phyloP scores from a whole-genome alignment of 2,888 invertebrate species.

The Watsonalla cultraria region DNA sequence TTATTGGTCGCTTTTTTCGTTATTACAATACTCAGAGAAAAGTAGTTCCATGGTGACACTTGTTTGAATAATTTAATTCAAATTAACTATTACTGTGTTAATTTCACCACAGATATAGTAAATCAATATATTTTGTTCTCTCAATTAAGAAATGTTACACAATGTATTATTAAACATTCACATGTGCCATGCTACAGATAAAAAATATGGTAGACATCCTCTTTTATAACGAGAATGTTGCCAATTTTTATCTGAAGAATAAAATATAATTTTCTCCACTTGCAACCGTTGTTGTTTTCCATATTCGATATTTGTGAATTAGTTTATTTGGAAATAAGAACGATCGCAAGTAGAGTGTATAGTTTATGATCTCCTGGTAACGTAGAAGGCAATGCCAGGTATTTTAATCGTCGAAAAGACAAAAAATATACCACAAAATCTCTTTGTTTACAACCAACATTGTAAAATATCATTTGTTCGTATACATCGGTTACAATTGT shows the following conservation, averaged over 20 bases:
- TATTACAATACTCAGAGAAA: constrained; percentile 27
- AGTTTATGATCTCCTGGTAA: constrained; percentile 61
- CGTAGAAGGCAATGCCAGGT: constrained; percentile 69
- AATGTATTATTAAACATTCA: constrained; percentile 37
- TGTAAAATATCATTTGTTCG: constrained; percentile 76
- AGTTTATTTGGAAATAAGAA: constrained; percentile 19
- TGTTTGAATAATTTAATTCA: constrained; percentile 14
- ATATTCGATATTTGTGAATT: constrained; percentile 1
- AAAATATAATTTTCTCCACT: constrained; percentile 8
- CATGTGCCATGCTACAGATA: constrained; percentile 41
- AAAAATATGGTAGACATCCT: constrained; percentile 17
- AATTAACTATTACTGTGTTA: constrained; percentile 9
- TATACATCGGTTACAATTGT: constrained; percentile 79
- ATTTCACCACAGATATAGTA: constrained; percentile 30
- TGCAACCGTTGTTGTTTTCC: neutral
- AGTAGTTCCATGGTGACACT: constrained; percentile 34
- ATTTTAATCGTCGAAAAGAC: constrained; percentile 43
- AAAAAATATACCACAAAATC: constrained; percentile 75
- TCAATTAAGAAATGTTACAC: constrained; percentile 57
- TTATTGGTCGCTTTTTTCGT: neutral
- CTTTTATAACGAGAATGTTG: constrained; percentile 11
- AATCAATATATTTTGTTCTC: constrained; percentile 42
- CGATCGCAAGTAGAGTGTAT: constrained; percentile 27
- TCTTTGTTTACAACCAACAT: constrained; percentile 61
- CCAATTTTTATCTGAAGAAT: constrained; percentile 20